phyloP scores from a whole-genome alignment of 2,888 invertebrate species.

The Romanomermis culicivorax region DNA sequence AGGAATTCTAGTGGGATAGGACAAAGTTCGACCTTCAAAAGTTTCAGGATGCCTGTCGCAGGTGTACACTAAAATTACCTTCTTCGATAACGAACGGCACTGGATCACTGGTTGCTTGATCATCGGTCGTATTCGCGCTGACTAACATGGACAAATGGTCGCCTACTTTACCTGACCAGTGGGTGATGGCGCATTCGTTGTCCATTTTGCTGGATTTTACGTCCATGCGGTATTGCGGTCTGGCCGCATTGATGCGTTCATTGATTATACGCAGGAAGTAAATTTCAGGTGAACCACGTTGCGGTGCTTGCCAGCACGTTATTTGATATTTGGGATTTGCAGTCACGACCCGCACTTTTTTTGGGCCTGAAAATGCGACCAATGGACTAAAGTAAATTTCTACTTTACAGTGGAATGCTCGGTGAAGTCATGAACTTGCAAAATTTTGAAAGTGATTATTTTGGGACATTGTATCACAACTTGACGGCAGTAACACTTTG shows the following conservation, averaged over 20 bases:
- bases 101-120: neutral
- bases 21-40: too few relatives aligned
- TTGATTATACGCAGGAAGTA: neutral
- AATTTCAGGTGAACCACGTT: neutral
- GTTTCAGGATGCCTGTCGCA: too few relatives aligned
- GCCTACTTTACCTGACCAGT: neutral
- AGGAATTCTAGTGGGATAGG: neutral
- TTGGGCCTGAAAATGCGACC: neutral
- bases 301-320: neutral
- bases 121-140: neutral
- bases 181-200: neutral
- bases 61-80: too few relatives aligned
- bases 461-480: too few relatives aligned
- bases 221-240: neutral
- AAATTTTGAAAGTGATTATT: too few relatives aligned
- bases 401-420: too few relatives aligned
- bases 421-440: too few relatives aligned
- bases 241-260: neutral
- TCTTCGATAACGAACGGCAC: neutral
- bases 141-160: neutral
- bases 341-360: neutral
- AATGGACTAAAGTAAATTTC: too few relatives aligned
- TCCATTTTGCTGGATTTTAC: neutral
- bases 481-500: too few relatives aligned
- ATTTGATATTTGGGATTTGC: neutral